phyloP scores from a whole-genome alignment of 2,888 invertebrate species.

The Oasisia sp. region DNA sequence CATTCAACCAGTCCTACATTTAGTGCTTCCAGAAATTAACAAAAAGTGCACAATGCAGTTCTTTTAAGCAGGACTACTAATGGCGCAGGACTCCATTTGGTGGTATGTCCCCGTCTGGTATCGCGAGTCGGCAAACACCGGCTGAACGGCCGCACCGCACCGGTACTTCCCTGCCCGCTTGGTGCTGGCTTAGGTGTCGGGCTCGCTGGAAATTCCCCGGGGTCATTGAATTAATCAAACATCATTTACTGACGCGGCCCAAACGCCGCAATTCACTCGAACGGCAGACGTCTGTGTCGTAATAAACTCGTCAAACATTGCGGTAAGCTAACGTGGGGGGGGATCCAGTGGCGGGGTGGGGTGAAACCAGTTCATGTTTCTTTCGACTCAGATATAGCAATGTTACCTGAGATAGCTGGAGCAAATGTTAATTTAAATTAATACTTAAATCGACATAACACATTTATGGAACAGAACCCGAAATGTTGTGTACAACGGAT shows the following conservation, averaged over 20 bases:
- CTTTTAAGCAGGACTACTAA: too few relatives aligned
- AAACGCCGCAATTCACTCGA: conserved; percentile 8
- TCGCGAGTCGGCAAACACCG: not conserved
- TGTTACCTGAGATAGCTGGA: not conserved
- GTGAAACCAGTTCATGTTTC: not conserved
- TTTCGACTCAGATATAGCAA: not conserved
- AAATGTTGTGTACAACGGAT: too few relatives aligned
- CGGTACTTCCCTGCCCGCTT: not conserved
- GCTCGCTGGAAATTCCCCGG: not conserved
- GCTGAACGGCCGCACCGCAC: not conserved
- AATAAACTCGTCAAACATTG: conserved; percentile 17
- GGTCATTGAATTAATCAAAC: conserved; percentile 17
- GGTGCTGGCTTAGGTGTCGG: not conserved
- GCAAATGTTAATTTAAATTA: not conserved
- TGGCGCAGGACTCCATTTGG: too few relatives aligned
- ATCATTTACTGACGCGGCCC: not conserved
- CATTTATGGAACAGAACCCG: too few relatives aligned
- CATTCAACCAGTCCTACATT: too few relatives aligned
- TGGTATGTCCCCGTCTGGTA: too few relatives aligned
- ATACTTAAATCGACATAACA: not conserved
- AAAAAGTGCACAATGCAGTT: too few relatives aligned
- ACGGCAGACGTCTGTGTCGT: conserved; percentile 3
- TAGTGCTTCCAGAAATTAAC: too few relatives aligned
- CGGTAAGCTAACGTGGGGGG: not conserved
- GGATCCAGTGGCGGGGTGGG: not conserved